Conservation (phyloP, 1,140 invertebrate species). For the Lutraria rhynchaena region DNA sequence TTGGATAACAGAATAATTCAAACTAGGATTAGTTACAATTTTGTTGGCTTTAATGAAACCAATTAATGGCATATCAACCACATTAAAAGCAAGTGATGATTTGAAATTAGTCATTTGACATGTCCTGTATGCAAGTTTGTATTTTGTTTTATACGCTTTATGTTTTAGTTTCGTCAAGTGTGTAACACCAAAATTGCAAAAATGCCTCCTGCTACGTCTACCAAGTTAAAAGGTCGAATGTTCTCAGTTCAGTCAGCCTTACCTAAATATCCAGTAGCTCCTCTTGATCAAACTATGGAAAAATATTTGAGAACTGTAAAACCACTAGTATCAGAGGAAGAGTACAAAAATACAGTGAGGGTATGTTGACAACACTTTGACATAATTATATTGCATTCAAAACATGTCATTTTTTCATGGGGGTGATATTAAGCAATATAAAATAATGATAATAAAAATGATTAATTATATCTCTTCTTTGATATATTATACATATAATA, state of each 20-base stretch:
- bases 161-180: slow-evolving; percentile 36
- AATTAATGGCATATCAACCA: background rate
- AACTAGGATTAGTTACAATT: background rate
- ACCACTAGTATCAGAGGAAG: slow-evolving; percentile 40
- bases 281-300: slow-evolving; percentile 54
- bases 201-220: slow-evolving; percentile 15
- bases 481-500: no score
- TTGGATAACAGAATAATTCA: background rate
- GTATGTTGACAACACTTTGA: slow-evolving; percentile 21
- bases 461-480: no score
- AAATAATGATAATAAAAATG: no score
- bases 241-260: slow-evolving; percentile 53
- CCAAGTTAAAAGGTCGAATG: slow-evolving; percentile 49
- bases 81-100: no score
- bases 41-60: background rate
- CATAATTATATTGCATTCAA: background rate
- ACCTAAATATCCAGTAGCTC: slow-evolving; percentile 48
- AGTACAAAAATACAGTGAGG: slow-evolving; percentile 46
- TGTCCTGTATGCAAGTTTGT: no score
- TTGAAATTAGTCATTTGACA: no score
- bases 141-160: background rate
- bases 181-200: background rate
- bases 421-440: no score
- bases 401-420: no score
- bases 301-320: slow-evolving; percentile 36